Evolutionary conservation across 2,888 invertebrate genomes (phyloP).

Genomic region (Heteromyza rotundicornis): DNA sequence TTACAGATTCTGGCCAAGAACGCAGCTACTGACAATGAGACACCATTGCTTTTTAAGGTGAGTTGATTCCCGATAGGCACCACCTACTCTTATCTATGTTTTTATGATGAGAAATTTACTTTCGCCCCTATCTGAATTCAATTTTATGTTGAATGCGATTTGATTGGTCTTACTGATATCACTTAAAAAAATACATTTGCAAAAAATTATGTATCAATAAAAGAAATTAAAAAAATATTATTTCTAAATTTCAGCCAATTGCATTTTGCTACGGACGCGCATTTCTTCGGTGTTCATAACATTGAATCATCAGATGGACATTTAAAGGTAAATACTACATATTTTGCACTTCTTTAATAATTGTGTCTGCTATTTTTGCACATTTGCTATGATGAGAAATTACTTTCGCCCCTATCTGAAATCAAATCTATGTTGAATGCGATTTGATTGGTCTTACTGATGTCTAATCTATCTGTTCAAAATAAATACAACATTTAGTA

Average conservation of each 20-base stretch:
- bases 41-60: background rate
- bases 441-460: constrained; percentile 42
- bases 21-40: too few relatives aligned
- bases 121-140: constrained; percentile 57
- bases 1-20: too few relatives aligned
- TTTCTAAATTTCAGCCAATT: too few relatives aligned
- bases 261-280: too few relatives aligned
- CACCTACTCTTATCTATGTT: too few relatives aligned
- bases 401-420: constrained; percentile 55
- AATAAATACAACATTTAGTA: too few relatives aligned
- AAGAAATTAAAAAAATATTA: too few relatives aligned
- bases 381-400: constrained; percentile 10
- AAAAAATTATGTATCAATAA: too few relatives aligned
- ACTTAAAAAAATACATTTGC: background rate
- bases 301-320: too few relatives aligned
- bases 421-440: constrained; percentile 47
- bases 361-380: background rate
- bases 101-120: constrained; percentile 48
- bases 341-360: background rate
- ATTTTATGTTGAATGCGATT: constrained; percentile 51
- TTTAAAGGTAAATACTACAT: background rate
- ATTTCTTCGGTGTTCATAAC: too few relatives aligned
- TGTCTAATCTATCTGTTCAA: too few relatives aligned
- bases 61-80: too few relatives aligned
- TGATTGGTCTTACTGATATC: constrained; percentile 56